Conservation (phyloP, 1,140 invertebrate species). For the Sipha flava region DNA sequence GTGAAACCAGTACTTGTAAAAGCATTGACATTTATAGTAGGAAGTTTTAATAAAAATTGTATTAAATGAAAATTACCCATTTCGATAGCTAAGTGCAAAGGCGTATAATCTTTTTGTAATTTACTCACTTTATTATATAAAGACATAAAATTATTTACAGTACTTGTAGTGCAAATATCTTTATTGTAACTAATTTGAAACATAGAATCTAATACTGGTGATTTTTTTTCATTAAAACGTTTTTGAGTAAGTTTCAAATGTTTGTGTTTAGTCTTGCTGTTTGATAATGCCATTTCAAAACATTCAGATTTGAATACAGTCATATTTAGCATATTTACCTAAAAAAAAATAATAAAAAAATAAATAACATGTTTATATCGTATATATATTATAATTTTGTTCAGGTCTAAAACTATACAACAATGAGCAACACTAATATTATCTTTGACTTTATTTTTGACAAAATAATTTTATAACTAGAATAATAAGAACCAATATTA, state of each 20-base stretch:
- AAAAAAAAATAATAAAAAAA: neutral
- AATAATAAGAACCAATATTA: too few species aligned
- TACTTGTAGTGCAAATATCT: neutral
- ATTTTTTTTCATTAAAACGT: neutral
- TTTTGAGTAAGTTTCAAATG: neutral
- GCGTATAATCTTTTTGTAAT: conserved; percentile 21
- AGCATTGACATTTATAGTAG: conserved; percentile 3
- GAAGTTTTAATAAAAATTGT: conserved; percentile 26
- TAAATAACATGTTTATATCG: neutral
- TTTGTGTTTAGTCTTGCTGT: neutral
- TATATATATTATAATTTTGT: neutral
- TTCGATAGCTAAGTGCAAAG: conserved; percentile 18
- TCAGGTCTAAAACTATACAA: too few species aligned
- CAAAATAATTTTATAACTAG: too few species aligned
- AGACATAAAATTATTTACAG: conserved; percentile 6
- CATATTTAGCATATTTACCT: neutral
- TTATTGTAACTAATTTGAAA: conserved; percentile 18
- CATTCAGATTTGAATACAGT: neutral
- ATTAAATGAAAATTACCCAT: conserved; percentile 7
- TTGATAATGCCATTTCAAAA: neutral
- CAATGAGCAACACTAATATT: too few species aligned
- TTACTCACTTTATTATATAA: conserved; percentile 21
- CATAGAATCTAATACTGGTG: neutral
- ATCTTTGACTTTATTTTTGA: too few species aligned
- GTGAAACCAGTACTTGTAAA: conserved; percentile 10